phyloP scores from a whole-genome alignment of 2,888 invertebrate species.

The Spodoptera exigua region DNA sequence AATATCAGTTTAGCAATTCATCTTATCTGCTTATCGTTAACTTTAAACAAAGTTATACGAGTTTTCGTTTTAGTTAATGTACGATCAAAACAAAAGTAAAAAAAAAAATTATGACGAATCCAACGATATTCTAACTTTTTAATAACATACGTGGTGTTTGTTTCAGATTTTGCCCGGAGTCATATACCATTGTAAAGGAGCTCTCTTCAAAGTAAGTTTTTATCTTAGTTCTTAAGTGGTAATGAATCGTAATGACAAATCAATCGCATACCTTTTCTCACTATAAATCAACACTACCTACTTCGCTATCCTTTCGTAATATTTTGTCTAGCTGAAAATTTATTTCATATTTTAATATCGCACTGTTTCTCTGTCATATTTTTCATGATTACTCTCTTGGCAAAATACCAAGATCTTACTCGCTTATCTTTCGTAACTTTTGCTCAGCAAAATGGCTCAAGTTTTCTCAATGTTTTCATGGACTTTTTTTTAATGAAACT shows the following conservation, averaged over 20 bases:
- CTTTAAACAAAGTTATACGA: constrained; percentile 10
- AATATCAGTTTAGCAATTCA: constrained; percentile 74
- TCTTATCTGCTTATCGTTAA: constrained; percentile 40
- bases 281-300: constrained; percentile 51
- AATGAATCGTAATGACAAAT: constrained; percentile 57
- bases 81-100: constrained; percentile 17
- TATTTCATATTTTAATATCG: constrained; percentile 82
- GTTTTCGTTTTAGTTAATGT: background rate
- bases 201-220: constrained; percentile 81
- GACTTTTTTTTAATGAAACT: constrained; percentile 50
- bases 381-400: constrained; percentile 85
- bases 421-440: constrained; percentile 83
- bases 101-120: constrained; percentile 13
- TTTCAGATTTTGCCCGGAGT: constrained; percentile 87
- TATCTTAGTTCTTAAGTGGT: constrained; percentile 1
- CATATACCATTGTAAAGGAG: constrained; percentile 84
- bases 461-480: constrained; percentile 62
- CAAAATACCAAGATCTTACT: constrained; percentile 82
- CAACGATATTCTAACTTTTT: constrained; percentile 20
- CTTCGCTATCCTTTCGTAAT: constrained; percentile 52
- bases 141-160: constrained; percentile 59
- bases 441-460: constrained; percentile 71
- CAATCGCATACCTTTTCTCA: constrained; percentile 44
- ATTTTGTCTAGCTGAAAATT: constrained; percentile 72
- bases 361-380: constrained; percentile 80